Evolutionary conservation across 2,113 vertebrate species (phyloP).

Genomic region (Chlorodrepanis virens): DNA sequence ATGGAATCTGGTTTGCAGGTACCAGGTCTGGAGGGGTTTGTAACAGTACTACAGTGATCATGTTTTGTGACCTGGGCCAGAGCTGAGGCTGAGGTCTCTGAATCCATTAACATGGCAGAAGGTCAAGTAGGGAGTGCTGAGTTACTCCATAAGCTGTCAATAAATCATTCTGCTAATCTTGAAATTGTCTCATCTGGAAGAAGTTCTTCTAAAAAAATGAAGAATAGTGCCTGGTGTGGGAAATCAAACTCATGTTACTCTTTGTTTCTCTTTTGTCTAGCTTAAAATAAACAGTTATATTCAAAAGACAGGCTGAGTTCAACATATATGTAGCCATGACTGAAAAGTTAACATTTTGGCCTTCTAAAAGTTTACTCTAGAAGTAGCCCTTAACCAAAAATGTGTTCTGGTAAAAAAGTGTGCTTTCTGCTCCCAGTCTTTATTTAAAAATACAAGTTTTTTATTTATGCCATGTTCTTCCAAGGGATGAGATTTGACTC

Average conservation of each 20-base stretch:
- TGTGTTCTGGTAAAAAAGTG: not conserved
- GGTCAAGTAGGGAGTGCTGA: not conserved
- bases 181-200: not conserved
- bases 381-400: not conserved
- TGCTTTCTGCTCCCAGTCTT: not conserved
- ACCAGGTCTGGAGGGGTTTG: not conserved
- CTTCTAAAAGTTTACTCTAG: not conserved
- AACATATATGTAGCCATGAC: not conserved
- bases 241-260: not conserved
- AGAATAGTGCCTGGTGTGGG: not conserved
- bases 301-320: not conserved
- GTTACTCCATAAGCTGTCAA: rapidly evolving
- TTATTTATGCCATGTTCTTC: not conserved
- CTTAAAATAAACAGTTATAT: not conserved
- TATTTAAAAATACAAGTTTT: not conserved
- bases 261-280: not conserved
- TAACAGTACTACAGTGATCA: not conserved
- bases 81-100: not conserved
- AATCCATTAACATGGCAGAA: not conserved
- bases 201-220: not conserved
- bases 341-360: not conserved
- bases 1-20: not conserved
- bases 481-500: not conserved
- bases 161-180: slow-evolving; percentile 4
- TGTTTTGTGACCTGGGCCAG: not conserved